Conservation (phyloP, 2,113 vertebrate species). For the Crotalus horridus region DNA sequence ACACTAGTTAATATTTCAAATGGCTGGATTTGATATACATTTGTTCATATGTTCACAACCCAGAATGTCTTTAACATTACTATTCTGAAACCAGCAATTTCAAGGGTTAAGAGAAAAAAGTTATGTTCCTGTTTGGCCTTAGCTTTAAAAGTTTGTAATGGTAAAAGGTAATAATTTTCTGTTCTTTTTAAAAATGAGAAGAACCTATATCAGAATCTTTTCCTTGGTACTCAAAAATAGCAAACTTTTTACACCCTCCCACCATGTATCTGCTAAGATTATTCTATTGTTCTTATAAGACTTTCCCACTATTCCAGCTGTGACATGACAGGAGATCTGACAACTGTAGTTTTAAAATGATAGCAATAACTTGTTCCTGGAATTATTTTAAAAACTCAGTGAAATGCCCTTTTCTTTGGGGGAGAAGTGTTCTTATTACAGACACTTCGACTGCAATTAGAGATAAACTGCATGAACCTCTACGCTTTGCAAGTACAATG, state of each 20-base stretch:
- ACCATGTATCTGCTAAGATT: conserved; percentile 24
- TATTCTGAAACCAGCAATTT: not conserved
- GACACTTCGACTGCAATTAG: conserved; percentile 57
- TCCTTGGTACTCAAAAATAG: conserved; percentile 54
- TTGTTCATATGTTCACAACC: not conserved
- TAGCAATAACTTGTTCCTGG: conserved; percentile 24
- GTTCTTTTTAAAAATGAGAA: conserved; percentile 21
- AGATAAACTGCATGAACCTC: conserved; percentile 54
- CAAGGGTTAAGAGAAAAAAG: not conserved
- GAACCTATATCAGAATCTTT: conserved; percentile 30
- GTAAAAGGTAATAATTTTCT: not conserved
- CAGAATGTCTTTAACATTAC: not conserved
- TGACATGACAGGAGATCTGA: conserved; percentile 41
- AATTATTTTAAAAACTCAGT: conserved; percentile 45
- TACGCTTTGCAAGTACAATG: conserved; percentile 45
- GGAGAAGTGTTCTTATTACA: conserved; percentile 27
- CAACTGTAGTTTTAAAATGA: conserved; percentile 30
- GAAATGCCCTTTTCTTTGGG: conserved; percentile 19
- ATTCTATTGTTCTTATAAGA: conserved; percentile 49
- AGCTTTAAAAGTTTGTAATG: not conserved
- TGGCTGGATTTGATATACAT: not conserved
- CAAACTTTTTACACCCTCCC: conserved; percentile 19
- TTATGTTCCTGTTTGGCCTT: conserved; percentile 2
- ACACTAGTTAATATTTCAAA: not conserved
- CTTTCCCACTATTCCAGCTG: conserved; percentile 37